Conservation (phyloP, 1,140 invertebrate species). For the Drosophila pruinosa region DNA sequence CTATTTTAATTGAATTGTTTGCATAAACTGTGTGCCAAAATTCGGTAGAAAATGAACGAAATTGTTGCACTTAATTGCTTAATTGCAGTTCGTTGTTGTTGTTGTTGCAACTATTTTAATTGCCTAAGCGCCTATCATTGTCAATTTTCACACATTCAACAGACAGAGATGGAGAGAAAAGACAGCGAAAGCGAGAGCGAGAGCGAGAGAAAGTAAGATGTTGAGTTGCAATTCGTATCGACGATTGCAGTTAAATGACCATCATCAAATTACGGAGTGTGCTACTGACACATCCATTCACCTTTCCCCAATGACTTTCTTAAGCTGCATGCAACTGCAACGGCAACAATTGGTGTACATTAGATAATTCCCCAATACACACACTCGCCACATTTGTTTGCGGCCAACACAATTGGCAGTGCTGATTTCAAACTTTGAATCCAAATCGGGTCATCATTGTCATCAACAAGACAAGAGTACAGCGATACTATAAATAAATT, state of each 20-base stretch:
- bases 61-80: not conserved
- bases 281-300: not conserved
- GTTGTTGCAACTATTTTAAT: not conserved
- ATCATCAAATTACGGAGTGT: not conserved
- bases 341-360: not conserved
- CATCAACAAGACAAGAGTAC: slow-evolving; percentile 34
- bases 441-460: slow-evolving; percentile 10
- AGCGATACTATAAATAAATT: slow-evolving; percentile 9
- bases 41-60: not conserved
- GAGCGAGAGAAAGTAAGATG: not conserved
- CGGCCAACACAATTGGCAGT: not conserved
- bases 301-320: not conserved
- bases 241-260: not conserved
- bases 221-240: not conserved
- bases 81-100: not conserved
- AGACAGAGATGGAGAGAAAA: not conserved
- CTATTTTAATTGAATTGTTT: no score
- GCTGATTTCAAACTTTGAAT: slow-evolving; percentile 9
- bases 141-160: no score
- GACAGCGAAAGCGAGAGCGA: not conserved
- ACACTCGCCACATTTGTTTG: not conserved
- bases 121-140: not conserved
- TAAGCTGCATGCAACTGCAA: no score
- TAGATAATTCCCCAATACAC: not conserved
- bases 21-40: no score